Percentiles rank a stretch among this genome's conserved stretches.
Conservation (phyloP, 2,888 invertebrate species). For the Conops quadrifasciatus region DNA sequence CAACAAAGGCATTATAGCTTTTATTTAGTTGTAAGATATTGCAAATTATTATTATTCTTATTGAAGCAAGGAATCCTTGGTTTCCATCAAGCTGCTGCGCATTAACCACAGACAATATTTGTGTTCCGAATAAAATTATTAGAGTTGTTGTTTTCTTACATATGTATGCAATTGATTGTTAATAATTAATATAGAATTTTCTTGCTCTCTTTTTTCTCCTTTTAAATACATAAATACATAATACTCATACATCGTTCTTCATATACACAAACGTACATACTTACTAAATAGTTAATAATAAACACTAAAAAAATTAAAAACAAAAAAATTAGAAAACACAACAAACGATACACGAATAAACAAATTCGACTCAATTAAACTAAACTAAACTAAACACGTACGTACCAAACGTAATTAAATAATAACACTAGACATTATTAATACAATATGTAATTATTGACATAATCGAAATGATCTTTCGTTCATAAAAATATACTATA, state of each 20-base stretch:
- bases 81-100: too few relatives aligned
- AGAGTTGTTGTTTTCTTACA: background rate
- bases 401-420: too few relatives aligned
- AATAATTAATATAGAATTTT: conserved; percentile 6
- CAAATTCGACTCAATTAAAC: too few relatives aligned
- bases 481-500: too few relatives aligned
- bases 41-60: background rate
- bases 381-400: too few relatives aligned
- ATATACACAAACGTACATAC: background rate
- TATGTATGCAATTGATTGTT: background rate
- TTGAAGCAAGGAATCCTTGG: background rate
- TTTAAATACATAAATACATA: too few relatives aligned
- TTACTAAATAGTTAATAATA: conserved; percentile 1
- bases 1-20: background rate
- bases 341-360: too few relatives aligned
- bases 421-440: too few relatives aligned
- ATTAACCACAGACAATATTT: conserved; percentile 15
- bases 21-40: conserved; percentile 4
- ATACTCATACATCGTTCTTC: background rate
- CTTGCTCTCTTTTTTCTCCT: background rate
- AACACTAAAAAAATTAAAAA: conserved; percentile 13
- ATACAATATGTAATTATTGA: too few relatives aligned
- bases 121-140: background rate
- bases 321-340: background rate
- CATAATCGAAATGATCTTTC: too few relatives aligned